A percentile compares a stretch with the other conserved stretches of the same genome.
Evolutionary conservation across 1,140 invertebrate species (phyloP).

Genomic region (Dendroctonus ponderosae): DNA sequence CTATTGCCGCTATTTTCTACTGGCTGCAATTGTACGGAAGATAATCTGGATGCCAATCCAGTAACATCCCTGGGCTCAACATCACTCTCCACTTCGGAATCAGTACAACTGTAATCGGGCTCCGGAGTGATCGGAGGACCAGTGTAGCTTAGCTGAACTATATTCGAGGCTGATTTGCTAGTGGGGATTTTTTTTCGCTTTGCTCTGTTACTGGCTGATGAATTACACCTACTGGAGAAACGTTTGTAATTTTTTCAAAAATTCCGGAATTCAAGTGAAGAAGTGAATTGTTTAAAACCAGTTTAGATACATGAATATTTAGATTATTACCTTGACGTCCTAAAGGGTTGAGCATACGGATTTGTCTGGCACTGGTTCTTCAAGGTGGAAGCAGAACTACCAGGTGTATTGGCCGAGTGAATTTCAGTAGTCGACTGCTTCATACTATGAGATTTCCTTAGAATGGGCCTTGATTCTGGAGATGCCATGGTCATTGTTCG

Average conservation of each 20-base stretch:
- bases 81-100: constrained; percentile 59
- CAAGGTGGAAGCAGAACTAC: constrained; percentile 36
- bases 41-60: constrained; percentile 40
- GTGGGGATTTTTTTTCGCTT: constrained; percentile 50
- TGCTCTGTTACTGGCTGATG: constrained; percentile 27
- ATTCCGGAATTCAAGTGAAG: constrained; percentile 8
- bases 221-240: constrained; percentile 34
- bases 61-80: constrained; percentile 37
- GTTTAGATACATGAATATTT: constrained; percentile 50
- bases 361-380: constrained; percentile 46
- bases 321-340: constrained; percentile 51
- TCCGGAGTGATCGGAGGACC: constrained; percentile 78
- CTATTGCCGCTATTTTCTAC: constrained; percentile 66
- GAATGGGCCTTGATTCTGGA: constrained; percentile 55
- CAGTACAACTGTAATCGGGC: constrained; percentile 84
- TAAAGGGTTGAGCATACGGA: constrained; percentile 67
- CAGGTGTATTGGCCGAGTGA: constrained; percentile 41
- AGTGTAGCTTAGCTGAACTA: constrained; percentile 41
- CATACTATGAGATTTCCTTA: constrained; percentile 65
- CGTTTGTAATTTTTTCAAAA: constrained; percentile 35
- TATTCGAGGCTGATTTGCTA: constrained; percentile 51
- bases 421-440: constrained; percentile 53
- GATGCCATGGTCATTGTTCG: constrained; percentile 63
- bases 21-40: constrained; percentile 41
- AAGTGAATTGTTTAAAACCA: constrained; percentile 49